Evolutionary conservation across 2,113 vertebrate species (phyloP).

Genomic region (Saccopteryx leptura): DNA sequence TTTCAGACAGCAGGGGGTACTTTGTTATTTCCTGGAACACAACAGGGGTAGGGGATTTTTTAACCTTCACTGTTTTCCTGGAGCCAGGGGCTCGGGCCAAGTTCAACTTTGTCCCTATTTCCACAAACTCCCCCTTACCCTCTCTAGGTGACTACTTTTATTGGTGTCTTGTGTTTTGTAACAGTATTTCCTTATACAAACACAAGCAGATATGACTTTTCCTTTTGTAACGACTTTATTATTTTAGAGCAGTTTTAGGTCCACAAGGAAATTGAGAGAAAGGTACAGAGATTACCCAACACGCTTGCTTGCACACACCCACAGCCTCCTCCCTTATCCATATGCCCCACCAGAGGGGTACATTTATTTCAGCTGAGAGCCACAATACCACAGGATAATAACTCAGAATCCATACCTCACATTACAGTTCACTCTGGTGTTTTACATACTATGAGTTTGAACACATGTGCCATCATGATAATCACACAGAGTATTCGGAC

Average conservation of each 20-base stretch:
- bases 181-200: constrained; percentile 4
- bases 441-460: background rate
- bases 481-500: background rate
- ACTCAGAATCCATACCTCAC: background rate
- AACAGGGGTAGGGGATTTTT: background rate
- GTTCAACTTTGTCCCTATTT: background rate
- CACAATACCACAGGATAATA: background rate
- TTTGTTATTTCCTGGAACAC: background rate
- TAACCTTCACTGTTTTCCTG: background rate
- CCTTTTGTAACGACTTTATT: background rate
- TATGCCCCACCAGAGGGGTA: background rate
- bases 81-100: background rate
- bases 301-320: background rate
- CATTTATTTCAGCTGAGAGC: background rate
- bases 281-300: background rate
- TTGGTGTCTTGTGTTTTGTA: background rate
- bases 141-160: background rate
- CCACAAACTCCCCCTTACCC: background rate
- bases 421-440: background rate
- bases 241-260: background rate
- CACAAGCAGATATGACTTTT: background rate
- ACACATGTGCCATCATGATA: background rate
- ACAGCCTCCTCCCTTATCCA: background rate
- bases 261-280: background rate
- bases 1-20: background rate